Evolutionary conservation across 2,888 invertebrate genomes (phyloP).

Genomic region (Mylabris sibirica): DNA sequence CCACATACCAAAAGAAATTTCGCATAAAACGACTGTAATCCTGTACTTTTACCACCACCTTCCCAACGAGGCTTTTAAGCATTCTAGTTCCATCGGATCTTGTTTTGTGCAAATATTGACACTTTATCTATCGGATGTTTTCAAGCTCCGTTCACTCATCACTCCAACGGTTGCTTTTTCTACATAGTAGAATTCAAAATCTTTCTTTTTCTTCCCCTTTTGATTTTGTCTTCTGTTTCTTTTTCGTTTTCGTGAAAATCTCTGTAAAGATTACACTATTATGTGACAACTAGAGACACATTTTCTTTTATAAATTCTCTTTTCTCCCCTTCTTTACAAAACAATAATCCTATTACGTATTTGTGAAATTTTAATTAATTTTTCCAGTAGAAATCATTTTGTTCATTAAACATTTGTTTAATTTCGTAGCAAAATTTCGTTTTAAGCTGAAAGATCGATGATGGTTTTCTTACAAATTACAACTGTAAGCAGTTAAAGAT

Average conservation of each 20-base stretch:
- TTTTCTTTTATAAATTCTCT: slow-evolving; percentile 11
- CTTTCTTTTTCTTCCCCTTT: background rate
- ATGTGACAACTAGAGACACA: slow-evolving; percentile 11
- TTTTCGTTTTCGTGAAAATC: background rate
- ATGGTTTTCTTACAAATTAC: slow-evolving; percentile 3
- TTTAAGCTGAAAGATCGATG: background rate
- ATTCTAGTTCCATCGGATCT: slow-evolving; percentile 50
- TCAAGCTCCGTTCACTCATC: slow-evolving; percentile 31
- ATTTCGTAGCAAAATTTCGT: background rate
- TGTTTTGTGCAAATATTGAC: slow-evolving; percentile 57
- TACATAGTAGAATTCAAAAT: background rate
- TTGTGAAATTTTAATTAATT: background rate
- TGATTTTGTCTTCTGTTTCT: background rate
- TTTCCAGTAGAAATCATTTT: background rate
- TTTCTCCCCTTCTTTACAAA: background rate
- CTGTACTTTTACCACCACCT: slow-evolving; percentile 46
- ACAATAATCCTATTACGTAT: slow-evolving; percentile 4
- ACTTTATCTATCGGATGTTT: slow-evolving; percentile 47
- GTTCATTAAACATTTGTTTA: background rate
- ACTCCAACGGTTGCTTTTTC: slow-evolving; percentile 12
- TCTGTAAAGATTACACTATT: slow-evolving; percentile 17
- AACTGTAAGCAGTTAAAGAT: slow-evolving; percentile 34
- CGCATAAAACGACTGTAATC: slow-evolving; percentile 49
- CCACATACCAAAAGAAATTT: slow-evolving; percentile 45
- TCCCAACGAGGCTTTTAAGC: slow-evolving; percentile 50